These are phyloP conservation scores for Eubasilissa regina DNA, from an alignment of 1,140 invertebrate genomes.

Conservation along the genomic window DNA sequence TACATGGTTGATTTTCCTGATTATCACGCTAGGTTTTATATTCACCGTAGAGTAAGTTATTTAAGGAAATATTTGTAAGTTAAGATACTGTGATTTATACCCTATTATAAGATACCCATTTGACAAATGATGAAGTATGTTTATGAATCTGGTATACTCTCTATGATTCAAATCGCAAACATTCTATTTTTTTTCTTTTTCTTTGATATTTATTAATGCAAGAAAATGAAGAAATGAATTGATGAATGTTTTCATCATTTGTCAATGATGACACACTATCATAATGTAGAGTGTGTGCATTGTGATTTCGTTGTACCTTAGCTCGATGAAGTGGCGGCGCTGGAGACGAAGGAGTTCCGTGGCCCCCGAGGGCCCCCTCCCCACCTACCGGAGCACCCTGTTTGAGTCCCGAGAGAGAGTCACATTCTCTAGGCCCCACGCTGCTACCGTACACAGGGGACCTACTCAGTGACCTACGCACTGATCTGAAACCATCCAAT, in stretches of 20 bases:
- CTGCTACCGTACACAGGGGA: slow-evolving; percentile 45
- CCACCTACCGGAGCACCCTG: slow-evolving; percentile 48
- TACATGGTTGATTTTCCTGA: slow-evolving; percentile 1
- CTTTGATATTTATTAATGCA: too few species aligned
- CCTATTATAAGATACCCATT: not conserved
- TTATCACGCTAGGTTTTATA: slow-evolving; percentile 41
- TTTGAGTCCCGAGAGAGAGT: slow-evolving; percentile 36
- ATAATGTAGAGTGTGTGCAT: slow-evolving; percentile 45
- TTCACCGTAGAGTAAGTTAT: slow-evolving; percentile 26
- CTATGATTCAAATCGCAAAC: too few species aligned
- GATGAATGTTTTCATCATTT: slow-evolving; percentile 20
- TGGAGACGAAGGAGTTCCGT: slow-evolving; percentile 56
- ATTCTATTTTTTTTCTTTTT: too few species aligned
- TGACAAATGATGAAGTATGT: not conserved
- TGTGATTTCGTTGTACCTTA: slow-evolving; percentile 56
- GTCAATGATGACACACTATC: slow-evolving; percentile 5
- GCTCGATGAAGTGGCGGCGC: slow-evolving; percentile 43
- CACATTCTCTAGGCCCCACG: slow-evolving; percentile 52
- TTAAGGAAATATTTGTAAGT: not conserved
- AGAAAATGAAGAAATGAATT: not conserved
- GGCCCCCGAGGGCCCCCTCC: slow-evolving; percentile 45
- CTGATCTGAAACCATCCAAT: not conserved
- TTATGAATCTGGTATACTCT: not conserved
- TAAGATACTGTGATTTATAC: too few species aligned
- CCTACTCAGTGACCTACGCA: slow-evolving; percentile 29